These are phyloP conservation scores for Sycophila sp. DNA, from an alignment of 1,140 invertebrate species.

Conservation along the genomic window DNA sequence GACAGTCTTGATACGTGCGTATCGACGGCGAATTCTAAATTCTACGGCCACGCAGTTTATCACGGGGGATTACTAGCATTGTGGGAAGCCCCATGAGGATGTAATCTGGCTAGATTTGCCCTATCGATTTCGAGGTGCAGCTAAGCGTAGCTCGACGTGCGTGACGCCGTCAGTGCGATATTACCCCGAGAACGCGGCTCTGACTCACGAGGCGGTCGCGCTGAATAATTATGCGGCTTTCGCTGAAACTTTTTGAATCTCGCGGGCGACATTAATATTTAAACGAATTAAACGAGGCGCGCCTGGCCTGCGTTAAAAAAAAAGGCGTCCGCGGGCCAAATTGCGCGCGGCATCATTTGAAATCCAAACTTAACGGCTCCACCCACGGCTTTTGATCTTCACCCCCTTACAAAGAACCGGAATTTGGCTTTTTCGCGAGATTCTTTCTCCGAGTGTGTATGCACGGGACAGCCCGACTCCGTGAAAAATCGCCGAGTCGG, in stretches of 20 bases:
- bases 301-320: no score
- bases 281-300: neutral
- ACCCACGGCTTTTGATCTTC: no score
- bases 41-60: conserved; percentile 47
- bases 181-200: conserved; percentile 31
- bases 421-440: neutral
- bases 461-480: no score
- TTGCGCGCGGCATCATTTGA: no score
- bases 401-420: conserved; percentile 9
- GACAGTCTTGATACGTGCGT: neutral
- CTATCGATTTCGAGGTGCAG: conserved; percentile 65
- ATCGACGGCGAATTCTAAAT: conserved; percentile 19
- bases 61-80: conserved; percentile 57
- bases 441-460: neutral
- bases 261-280: neutral
- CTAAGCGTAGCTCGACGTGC: conserved; percentile 46
- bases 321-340: no score
- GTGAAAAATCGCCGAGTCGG: conserved; percentile 37
- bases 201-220: conserved; percentile 40
- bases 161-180: conserved; percentile 19
- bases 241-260: neutral
- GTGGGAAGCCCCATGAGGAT: conserved; percentile 62
- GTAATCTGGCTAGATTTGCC: conserved; percentile 65
- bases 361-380: no score
- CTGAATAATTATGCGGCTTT: conserved; percentile 13